Evolutionary conservation across 2,113 vertebrate genomes (phyloP).

Genomic region (Natator depressus): DNA sequence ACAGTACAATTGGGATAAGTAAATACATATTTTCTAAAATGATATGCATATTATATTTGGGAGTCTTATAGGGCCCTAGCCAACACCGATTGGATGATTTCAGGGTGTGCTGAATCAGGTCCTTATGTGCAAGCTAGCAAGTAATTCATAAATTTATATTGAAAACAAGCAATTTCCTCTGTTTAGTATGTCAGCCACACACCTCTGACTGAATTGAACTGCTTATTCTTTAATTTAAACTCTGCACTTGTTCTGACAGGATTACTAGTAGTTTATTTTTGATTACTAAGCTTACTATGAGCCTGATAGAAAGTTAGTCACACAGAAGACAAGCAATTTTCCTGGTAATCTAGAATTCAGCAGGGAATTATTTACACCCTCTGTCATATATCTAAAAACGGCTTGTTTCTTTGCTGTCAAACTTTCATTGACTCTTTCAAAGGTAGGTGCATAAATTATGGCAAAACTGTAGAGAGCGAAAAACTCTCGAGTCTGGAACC

Average conservation of each 20-base stretch:
- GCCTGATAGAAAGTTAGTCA: background rate
- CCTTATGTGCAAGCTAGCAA: rapidly evolving
- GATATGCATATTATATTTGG: background rate
- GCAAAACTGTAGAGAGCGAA: constrained; percentile 48
- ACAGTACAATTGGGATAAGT: background rate
- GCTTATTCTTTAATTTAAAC: constrained; percentile 40
- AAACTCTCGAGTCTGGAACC: constrained; percentile 61
- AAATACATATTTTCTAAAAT: constrained; percentile 19
- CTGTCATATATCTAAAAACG: constrained; percentile 31
- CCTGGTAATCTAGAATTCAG: constrained; percentile 3
- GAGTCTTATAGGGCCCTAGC: background rate
- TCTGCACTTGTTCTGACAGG: constrained; percentile 38
- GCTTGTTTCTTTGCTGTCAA: constrained; percentile 44
- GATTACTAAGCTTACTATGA: constrained; percentile 16
- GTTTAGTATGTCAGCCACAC: constrained; percentile 16
- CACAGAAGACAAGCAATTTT: background rate
- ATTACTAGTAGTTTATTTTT: constrained; percentile 41
- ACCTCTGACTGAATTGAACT: background rate
- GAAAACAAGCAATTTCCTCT: background rate
- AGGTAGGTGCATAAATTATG: constrained; percentile 73
- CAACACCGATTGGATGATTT: rapidly evolving
- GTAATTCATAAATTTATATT: background rate
- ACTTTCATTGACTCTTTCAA: constrained; percentile 56
- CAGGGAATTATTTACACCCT: constrained; percentile 7
- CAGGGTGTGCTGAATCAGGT: background rate